Evolutionary conservation across 2,113 vertebrate species (phyloP), one percentile per base, ranked within the genome.

Genomic region (Ameiurus melas): DNA sequence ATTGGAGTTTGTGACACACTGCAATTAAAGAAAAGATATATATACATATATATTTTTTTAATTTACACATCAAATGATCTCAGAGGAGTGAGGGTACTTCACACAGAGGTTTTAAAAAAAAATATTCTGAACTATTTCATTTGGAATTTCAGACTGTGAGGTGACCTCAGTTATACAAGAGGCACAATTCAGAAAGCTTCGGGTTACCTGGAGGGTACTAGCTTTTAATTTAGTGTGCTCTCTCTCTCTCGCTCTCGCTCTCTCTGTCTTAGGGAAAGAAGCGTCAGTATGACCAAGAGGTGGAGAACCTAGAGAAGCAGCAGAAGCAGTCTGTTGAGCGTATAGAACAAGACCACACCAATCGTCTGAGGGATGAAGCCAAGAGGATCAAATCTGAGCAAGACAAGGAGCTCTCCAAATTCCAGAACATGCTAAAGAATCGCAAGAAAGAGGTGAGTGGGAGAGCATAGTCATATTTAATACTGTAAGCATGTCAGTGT

Each of bases 281-380:
- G 92, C 96, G 98, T 27, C 98, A 99, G 30, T 99, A 98, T 89
- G 98, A 99, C 93, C 97, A 99, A 91, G 98, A 99, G 93, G 97
- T 99, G 89, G 98, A 99, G 94, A 99, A 99, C 92, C 94, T 99
- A 89, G 98, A 99, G 90, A 96, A 97, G 89, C 97, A 99, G 93
- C 98, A 99, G 95, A 99, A 99, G 88, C 98, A 99, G 94, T 97
- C 97, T 33, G 98, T 99, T 53, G 98, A 99, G 93, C 95, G 97
- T 64, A 94, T 99, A 93, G 98, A 99, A 92, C 97, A 98, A 94
- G 98, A 99, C 13, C 98, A 99, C 92, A 99, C 98, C 36, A 98
- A 95, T 90, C 97, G 97, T 6, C 93, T 99, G n/a, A 90, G 98
- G 88, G 98, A 99, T 55, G 98, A 99, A 91, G 98, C 98, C 39